Conservation (phyloP, 2,888 invertebrate species). For the Imbricaverruca yamaguchii region DNA sequence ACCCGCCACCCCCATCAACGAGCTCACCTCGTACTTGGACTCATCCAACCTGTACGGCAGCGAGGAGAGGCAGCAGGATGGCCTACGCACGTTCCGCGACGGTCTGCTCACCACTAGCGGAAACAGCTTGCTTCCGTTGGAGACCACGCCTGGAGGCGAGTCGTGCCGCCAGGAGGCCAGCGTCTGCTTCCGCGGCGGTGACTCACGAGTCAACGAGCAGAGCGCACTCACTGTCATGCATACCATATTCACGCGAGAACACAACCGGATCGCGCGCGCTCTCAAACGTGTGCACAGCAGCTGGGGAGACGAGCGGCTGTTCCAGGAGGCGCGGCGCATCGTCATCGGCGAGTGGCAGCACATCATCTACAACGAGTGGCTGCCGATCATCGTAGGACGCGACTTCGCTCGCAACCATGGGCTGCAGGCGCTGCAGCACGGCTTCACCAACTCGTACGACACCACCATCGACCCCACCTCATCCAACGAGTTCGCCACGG, state of each 20-base stretch:
- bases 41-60: slow-evolving; percentile 74
- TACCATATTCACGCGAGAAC: slow-evolving; percentile 53
- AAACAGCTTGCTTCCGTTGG: slow-evolving; percentile 27
- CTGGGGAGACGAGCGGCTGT: slow-evolving; percentile 48
- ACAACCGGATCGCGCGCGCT: slow-evolving; percentile 45
- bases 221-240: slow-evolving; percentile 64
- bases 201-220: slow-evolving; percentile 48
- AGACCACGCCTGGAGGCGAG: background rate
- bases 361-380: slow-evolving; percentile 49
- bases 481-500: slow-evolving; percentile 30
- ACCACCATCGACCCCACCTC: slow-evolving; percentile 22
- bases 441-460: slow-evolving; percentile 27
- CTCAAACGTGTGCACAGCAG: slow-evolving; percentile 43
- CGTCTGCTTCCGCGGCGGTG: slow-evolving; percentile 38
- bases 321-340: slow-evolving; percentile 48
- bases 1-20: slow-evolving; percentile 62
- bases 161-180: background rate
- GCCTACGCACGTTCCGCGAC: slow-evolving; percentile 57
- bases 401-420: slow-evolving; percentile 32
- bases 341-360: slow-evolving; percentile 49
- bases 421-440: background rate
- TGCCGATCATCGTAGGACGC: slow-evolving; percentile 49
- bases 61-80: slow-evolving; percentile 54
- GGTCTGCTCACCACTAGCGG: slow-evolving; percentile 44
- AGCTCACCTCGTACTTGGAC: slow-evolving; percentile 65